phyloP scores from a whole-genome alignment of 2,113 vertebrate genomes.

The Puntigrus tetrazona region DNA sequence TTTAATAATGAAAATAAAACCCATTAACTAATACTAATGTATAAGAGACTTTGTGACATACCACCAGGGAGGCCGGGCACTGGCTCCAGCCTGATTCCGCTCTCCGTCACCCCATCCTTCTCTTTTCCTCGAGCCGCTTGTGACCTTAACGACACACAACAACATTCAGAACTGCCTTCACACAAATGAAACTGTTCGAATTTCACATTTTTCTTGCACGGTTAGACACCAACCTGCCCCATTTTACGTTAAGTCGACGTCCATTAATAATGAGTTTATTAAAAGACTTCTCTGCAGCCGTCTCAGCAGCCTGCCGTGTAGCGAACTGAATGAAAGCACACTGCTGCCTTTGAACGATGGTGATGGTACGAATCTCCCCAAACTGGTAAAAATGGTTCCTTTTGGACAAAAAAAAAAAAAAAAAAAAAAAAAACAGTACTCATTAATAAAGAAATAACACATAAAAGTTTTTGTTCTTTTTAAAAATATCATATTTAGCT shows the following conservation, averaged over 20 bases:
- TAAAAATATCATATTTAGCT: not conserved
- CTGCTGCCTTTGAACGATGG: conserved; percentile 94
- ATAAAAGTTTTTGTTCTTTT: not conserved
- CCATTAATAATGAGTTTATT: conserved; percentile 98
- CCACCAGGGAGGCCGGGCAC: conserved; percentile 88
- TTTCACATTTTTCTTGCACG: not conserved
- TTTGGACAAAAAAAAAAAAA: not conserved
- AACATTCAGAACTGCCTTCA: not conserved
- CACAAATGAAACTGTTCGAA: not conserved
- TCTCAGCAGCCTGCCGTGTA: conserved; percentile 89
- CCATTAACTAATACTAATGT: no score
- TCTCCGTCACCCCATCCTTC: conserved; percentile 82
- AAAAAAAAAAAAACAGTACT: not conserved
- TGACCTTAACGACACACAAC: conserved; percentile 70
- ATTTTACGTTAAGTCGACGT: conserved; percentile 95
- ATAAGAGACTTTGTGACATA: conserved; percentile 55
- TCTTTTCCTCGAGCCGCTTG: conserved; percentile 87
- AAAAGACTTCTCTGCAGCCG: conserved; percentile 96
- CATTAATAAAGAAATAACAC: not conserved
- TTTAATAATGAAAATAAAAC: no score
- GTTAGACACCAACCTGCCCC: conserved; percentile 84
- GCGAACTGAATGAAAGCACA: conserved; percentile 99
- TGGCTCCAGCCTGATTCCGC: conserved; percentile 85
- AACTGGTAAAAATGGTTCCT: conserved; percentile 99
- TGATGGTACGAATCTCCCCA: conserved; percentile 95